Conservation (phyloP, 2,113 vertebrate species). For the Nyctereutes procyonoides region DNA sequence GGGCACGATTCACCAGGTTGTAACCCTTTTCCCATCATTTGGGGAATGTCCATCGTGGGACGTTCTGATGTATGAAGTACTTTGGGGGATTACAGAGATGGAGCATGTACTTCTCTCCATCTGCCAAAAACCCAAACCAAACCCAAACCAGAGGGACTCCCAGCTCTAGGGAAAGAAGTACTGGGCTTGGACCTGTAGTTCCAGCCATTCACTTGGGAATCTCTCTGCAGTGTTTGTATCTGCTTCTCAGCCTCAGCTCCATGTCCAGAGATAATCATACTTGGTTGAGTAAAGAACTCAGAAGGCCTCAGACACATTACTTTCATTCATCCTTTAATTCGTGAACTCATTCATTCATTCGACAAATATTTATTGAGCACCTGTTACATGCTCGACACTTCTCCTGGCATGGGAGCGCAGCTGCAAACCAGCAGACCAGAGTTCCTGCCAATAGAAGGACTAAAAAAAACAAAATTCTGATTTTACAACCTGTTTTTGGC, state of each 20-base stretch:
- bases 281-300: not conserved
- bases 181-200: not conserved
- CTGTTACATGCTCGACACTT: not conserved
- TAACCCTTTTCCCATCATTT: not conserved
- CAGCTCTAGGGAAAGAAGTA: not conserved
- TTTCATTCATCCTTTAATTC: not conserved
- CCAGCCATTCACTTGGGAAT: not conserved
- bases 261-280: not conserved
- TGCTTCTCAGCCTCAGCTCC: not conserved
- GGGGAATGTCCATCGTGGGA: not conserved
- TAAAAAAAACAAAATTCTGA: not conserved
- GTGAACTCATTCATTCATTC: not conserved
- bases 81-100: not conserved
- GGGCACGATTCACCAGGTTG: not conserved
- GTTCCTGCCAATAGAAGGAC: not conserved
- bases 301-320: not conserved
- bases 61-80: not conserved
- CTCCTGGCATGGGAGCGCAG: not conserved
- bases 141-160: not conserved
- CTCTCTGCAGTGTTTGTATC: not conserved
- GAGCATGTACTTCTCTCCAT: fast-evolving
- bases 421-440: not conserved
- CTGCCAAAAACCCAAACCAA: not conserved
- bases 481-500: not conserved
- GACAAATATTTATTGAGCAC: not conserved